Conservation (phyloP, 2,888 invertebrate species). For the Agriopis leucophaearia region DNA sequence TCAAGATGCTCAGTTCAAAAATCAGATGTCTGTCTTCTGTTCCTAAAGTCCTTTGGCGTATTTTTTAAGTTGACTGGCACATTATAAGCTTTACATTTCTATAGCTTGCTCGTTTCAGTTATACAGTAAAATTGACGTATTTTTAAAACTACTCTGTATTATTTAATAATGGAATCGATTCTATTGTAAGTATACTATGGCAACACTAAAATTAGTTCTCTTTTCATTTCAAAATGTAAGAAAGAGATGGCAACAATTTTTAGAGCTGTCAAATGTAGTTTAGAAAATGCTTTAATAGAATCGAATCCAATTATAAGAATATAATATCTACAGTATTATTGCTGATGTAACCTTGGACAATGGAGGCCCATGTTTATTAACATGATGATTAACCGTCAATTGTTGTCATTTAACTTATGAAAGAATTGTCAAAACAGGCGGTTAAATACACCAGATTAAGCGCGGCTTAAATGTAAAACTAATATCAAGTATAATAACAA, state of each 20-base stretch:
- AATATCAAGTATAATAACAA: conserved; percentile 40
- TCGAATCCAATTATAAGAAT: not conserved
- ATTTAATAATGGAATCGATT: not conserved
- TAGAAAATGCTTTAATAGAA: not conserved
- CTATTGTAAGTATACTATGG: not conserved
- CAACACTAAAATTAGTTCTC: not conserved
- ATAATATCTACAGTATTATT: conserved; percentile 8
- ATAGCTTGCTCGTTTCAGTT: not conserved
- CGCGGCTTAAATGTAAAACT: conserved; percentile 16
- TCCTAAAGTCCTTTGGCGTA: not conserved
- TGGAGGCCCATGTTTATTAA: not conserved
- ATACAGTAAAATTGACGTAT: conserved; percentile 19
- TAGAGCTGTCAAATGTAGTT: not conserved
- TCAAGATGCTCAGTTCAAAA: not conserved
- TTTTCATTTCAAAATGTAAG: not conserved
- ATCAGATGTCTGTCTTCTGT: too few relatives aligned
- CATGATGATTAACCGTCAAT: not conserved
- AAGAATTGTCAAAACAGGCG: not conserved
- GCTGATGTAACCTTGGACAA: not conserved
- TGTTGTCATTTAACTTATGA: not conserved
- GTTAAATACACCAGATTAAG: conserved; percentile 2
- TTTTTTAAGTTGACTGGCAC: conserved; percentile 2
- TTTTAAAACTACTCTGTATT: not conserved
- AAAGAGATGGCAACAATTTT: not conserved
- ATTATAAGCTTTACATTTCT: not conserved